Conservation (phyloP, 1,140 invertebrate species). For the Oncopodura yosiiana region DNA sequence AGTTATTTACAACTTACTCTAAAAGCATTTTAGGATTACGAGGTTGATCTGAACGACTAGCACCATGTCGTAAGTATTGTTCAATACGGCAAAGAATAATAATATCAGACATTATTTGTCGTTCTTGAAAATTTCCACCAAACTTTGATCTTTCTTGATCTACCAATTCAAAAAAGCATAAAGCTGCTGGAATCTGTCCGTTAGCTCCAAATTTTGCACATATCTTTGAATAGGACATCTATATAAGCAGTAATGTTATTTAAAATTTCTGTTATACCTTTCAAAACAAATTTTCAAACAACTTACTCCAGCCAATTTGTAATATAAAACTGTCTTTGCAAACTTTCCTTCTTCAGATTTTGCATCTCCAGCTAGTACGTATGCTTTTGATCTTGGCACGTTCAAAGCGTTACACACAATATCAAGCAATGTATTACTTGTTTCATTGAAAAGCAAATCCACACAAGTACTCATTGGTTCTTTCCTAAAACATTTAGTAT, state of each 20-base stretch:
- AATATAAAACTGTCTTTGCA: conserved; percentile 33
- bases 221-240: conserved; percentile 31
- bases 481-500: conserved; percentile 11
- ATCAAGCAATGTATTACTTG: conserved; percentile 20
- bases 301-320: conserved; percentile 34
- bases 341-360: conserved; percentile 31
- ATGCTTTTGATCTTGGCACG: conserved; percentile 27
- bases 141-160: conserved; percentile 30
- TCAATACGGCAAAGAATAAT: conserved; percentile 25
- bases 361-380: conserved; percentile 27
- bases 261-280: not conserved
- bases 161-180: conserved; percentile 33
- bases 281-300: not conserved
- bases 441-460: conserved; percentile 26
- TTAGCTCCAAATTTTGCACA: conserved; percentile 33
- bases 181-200: conserved; percentile 30
- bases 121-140: conserved; percentile 19
- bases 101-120: conserved; percentile 27
- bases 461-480: conserved; percentile 26
- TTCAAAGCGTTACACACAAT: conserved; percentile 29
- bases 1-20: not conserved
- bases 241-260: not conserved
- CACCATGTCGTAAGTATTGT: conserved; percentile 25
- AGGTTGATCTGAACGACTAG: conserved; percentile 7
- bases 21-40: conserved; percentile 24